These are phyloP conservation scores for Pilophorus perplexus DNA, from an alignment of 2,888 invertebrate genomes.

Conservation along the genomic window DNA sequence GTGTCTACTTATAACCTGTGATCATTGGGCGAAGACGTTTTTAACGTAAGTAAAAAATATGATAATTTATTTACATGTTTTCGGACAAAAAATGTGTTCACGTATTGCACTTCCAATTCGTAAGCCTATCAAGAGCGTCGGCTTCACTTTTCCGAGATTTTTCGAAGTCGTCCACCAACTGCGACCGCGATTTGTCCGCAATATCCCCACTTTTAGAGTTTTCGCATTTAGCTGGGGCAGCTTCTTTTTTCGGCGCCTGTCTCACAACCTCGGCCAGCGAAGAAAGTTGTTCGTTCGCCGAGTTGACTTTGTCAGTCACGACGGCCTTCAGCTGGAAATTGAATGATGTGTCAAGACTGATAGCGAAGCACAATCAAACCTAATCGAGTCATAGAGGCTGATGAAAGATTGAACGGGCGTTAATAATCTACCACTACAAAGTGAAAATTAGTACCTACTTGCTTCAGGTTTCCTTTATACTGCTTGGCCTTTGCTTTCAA, in stretches of 20 bases:
- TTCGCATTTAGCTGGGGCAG: not conserved
- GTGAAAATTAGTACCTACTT: too few relatives aligned
- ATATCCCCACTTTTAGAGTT: too few relatives aligned
- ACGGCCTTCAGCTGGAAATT: slow-evolving; percentile 17
- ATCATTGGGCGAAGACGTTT: too few relatives aligned
- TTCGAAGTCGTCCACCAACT: slow-evolving; percentile 5
- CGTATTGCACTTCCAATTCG: slow-evolving; percentile 6
- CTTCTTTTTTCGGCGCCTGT: slow-evolving; percentile 4
- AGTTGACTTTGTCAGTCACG: slow-evolving; percentile 23
- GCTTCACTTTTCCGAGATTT: slow-evolving; percentile 7
- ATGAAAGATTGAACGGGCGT: too few relatives aligned
- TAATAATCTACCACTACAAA: too few relatives aligned
- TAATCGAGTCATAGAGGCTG: too few relatives aligned
- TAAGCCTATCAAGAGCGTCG: slow-evolving; percentile 16
- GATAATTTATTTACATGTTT: too few relatives aligned
- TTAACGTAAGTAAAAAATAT: too few relatives aligned
- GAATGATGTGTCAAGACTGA: too few relatives aligned
- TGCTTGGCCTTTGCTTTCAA: slow-evolving; percentile 51
- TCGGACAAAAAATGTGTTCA: too few relatives aligned
- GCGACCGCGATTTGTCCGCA: not conserved
- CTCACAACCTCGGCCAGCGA: slow-evolving; percentile 21
- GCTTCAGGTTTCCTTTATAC: slow-evolving; percentile 49
- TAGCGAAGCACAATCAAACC: too few relatives aligned
- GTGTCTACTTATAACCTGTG: too few relatives aligned
- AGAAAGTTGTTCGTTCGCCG: slow-evolving; percentile 27